Evolutionary conservation across 2,797 vertebrate species (phyloP).

Genomic region (Capromys pilorides): DNA sequence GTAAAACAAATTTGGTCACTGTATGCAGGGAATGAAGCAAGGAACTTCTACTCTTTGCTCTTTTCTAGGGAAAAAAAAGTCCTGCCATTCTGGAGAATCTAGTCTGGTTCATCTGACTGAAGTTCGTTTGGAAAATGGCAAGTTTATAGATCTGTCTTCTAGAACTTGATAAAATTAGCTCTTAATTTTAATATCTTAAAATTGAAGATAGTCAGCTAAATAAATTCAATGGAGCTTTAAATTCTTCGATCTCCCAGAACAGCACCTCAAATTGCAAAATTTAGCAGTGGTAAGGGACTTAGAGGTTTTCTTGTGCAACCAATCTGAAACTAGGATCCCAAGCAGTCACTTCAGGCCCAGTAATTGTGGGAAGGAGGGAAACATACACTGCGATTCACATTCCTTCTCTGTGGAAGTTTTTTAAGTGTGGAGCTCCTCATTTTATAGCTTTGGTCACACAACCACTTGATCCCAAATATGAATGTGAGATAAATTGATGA

Average conservation of each 20-base stretch:
- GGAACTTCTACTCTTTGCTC: neutral
- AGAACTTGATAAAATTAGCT: neutral
- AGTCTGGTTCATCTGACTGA: neutral
- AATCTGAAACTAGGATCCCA: neutral
- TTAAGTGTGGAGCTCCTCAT: neutral
- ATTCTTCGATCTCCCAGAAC: neutral
- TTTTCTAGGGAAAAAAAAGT: neutral
- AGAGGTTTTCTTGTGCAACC: neutral
- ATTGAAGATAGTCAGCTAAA: neutral
- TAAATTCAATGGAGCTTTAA: neutral
- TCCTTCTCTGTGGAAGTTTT: neutral
- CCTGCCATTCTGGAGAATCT: neutral
- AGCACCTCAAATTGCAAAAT: neutral
- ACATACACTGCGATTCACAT: neutral
- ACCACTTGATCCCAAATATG: neutral
- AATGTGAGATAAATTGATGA: neutral
- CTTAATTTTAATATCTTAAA: conserved; percentile 45
- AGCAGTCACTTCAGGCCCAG: neutral
- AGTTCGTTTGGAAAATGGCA: neutral
- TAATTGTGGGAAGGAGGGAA: neutral
- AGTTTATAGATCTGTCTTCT: neutral
- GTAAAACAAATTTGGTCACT: neutral
- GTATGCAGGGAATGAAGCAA: neutral
- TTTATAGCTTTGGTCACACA: neutral
- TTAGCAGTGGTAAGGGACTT: neutral